Percentiles rank a stretch among this genome's conserved stretches.
phyloP scores from a whole-genome alignment of 1,140 invertebrate genomes.

The Lucilia cuprina region DNA sequence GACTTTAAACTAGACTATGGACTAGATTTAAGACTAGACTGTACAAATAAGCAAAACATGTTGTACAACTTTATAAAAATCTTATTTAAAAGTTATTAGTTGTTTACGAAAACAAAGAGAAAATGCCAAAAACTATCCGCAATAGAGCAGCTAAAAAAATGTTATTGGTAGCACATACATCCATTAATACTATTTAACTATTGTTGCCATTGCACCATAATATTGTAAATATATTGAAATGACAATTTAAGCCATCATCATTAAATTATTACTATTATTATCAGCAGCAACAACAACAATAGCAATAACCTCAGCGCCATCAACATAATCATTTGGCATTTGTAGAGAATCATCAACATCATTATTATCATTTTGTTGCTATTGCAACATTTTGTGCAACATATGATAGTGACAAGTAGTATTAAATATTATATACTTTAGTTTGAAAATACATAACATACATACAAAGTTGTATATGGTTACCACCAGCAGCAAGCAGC shows the following conservation, averaged over 20 bases:
- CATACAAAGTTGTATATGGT: neutral
- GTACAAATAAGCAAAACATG: too few species aligned
- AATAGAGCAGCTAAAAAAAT: neutral
- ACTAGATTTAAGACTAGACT: too few species aligned
- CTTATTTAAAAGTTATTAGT: too few species aligned
- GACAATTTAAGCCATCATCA: constrained; percentile 13
- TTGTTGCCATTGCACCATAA: neutral
- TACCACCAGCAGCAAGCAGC: neutral
- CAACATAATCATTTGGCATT: neutral
- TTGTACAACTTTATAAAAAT: too few species aligned
- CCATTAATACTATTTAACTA: neutral
- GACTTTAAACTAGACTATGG: too few species aligned
- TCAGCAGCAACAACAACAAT: neutral
- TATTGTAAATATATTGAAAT: neutral
- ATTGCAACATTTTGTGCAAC: constrained; percentile 10
- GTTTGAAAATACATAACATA: neutral
- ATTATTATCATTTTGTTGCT: neutral
- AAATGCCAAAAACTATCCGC: neutral
- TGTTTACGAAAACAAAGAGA: neutral
- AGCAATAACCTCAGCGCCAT: neutral
- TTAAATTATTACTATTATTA: constrained; percentile 10
- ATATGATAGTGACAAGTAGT: neutral
- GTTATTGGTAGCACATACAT: neutral
- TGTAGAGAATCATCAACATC: neutral
- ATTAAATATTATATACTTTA: neutral